These are phyloP conservation scores for Pholis gunnellus DNA, from an alignment of 2,113 vertebrate species.

Conservation along the genomic window DNA sequence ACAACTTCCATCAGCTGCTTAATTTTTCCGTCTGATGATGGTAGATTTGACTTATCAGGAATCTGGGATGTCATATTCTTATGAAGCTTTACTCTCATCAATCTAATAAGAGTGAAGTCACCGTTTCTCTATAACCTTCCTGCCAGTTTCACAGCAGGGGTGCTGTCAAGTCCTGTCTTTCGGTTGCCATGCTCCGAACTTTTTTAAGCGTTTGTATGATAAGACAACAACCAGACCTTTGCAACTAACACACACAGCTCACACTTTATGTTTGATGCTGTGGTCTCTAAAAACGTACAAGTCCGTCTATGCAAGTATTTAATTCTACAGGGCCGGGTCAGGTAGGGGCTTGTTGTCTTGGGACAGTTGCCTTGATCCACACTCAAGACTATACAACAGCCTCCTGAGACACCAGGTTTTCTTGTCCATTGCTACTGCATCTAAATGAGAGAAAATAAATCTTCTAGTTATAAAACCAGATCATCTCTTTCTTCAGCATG, in stretches of 20 bases:
- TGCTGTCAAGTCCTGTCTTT: slow-evolving; percentile 27
- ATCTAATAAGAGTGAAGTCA: background rate
- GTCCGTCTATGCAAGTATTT: background rate
- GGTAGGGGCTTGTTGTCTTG: slow-evolving; percentile 15
- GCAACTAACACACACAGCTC: background rate
- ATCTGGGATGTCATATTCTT: background rate
- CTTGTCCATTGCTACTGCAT: slow-evolving; percentile 5
- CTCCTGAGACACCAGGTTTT: slow-evolving; percentile 17
- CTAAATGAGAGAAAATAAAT: slow-evolving; percentile 9
- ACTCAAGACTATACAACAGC: slow-evolving; percentile 1
- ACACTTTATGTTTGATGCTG: background rate
- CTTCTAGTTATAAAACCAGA: background rate
- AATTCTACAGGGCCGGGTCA: slow-evolving; percentile 6
- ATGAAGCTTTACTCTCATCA: background rate
- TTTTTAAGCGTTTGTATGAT: slow-evolving; percentile 17
- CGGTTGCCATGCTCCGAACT: background rate
- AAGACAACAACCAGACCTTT: slow-evolving; percentile 28
- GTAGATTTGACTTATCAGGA: background rate
- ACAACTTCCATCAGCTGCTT: background rate
- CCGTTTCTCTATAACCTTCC: background rate
- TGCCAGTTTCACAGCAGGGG: slow-evolving; percentile 12
- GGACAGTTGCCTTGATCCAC: slow-evolving; percentile 17
- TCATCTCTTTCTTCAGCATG: background rate
- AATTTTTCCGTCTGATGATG: background rate
- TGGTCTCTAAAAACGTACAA: background rate